Percentiles rank a stretch among this genome's conserved stretches.
Conservation (phyloP, 2,113 vertebrate genomes). For the Pachyramphus minor region DNA sequence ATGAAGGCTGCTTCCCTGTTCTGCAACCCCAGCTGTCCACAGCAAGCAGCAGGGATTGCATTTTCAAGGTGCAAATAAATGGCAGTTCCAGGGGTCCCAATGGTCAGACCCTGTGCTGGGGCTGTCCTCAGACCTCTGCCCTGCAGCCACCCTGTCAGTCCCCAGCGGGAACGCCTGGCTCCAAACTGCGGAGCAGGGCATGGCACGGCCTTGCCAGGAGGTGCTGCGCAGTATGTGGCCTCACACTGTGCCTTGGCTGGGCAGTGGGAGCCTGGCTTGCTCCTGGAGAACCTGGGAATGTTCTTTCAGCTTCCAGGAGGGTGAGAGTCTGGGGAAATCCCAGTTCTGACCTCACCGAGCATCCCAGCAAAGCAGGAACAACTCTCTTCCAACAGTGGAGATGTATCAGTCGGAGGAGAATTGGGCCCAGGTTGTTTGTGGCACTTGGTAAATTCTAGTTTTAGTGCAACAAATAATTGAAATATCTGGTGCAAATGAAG, state of each 20-base stretch:
- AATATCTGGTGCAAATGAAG: slow-evolving; percentile 31
- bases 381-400: neutral
- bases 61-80: neutral
- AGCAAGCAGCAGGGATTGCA: neutral
- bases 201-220: neutral
- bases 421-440: neutral
- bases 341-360: neutral
- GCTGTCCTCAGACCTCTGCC: neutral
- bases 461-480: slow-evolving; percentile 52
- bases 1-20: neutral
- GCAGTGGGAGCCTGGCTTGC: accelerated
- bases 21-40: neutral
- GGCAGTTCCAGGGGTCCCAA: neutral
- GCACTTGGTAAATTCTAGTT: slow-evolving; percentile 41
- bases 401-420: neutral
- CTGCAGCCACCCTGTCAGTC: accelerated
- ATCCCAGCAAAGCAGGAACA: neutral
- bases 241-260: accelerated
- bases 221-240: accelerated
- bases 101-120: accelerated
- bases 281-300: neutral
- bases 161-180: neutral
- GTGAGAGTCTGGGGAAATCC: neutral
- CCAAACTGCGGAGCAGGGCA: accelerated
- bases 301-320: neutral